Conservation (phyloP, 1,140 invertebrate species). For the Cydia strobilella region DNA sequence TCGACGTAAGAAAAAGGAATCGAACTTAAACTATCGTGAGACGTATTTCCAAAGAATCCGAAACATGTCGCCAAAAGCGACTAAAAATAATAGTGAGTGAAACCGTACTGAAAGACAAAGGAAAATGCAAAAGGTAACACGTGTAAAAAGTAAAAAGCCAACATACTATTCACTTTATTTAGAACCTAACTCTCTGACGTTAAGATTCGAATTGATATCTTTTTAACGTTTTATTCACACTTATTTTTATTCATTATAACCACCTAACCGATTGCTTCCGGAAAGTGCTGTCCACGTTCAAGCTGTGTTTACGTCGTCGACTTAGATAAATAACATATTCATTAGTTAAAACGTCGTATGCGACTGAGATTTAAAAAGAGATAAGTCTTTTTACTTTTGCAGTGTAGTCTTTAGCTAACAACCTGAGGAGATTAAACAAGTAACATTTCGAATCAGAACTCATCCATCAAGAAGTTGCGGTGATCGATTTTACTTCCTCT, state of each 20-base stretch:
- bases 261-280: not conserved
- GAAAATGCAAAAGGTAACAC: too few species aligned
- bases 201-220: too few species aligned
- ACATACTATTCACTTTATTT: too few species aligned
- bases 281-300: not conserved
- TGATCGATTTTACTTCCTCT: not conserved
- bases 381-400: not conserved
- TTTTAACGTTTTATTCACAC: not conserved
- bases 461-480: constrained; percentile 6
- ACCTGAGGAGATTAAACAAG: constrained; percentile 1
- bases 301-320: not conserved
- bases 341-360: not conserved
- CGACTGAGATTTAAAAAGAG: not conserved
- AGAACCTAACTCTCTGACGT: too few species aligned
- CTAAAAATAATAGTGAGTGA: too few species aligned
- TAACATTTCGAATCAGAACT: constrained; percentile 1
- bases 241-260: not conserved
- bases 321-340: not conserved
- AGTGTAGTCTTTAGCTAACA: not conserved
- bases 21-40: too few species aligned
- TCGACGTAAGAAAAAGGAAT: too few species aligned
- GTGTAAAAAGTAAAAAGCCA: too few species aligned
- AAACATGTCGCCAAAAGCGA: too few species aligned
- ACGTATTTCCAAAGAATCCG: too few species aligned
- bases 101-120: too few species aligned